Percentiles rank a stretch among this genome's conserved stretches.
Evolutionary conservation across 1,140 invertebrate species (phyloP).

Genomic region (Hydropsyche tenuis): DNA sequence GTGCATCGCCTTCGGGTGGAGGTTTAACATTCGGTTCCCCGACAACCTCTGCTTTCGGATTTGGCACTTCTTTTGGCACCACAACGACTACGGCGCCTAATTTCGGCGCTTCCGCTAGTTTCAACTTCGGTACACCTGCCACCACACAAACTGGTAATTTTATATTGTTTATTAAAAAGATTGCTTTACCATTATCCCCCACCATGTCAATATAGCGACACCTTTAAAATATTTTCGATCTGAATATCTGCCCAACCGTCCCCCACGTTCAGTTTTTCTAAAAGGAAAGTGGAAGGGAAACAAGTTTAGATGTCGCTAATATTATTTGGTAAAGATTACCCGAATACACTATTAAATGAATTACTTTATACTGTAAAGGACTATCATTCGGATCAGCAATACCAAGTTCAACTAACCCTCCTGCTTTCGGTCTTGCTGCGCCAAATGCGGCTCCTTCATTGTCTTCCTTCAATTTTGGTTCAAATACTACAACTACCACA

Average conservation of each 20-base stretch:
- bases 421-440: constrained; percentile 45
- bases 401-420: constrained; percentile 38
- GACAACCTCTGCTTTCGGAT: constrained; percentile 38
- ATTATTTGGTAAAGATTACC: too few relatives aligned
- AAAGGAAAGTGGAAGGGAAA: too few relatives aligned
- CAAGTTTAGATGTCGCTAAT: too few relatives aligned
- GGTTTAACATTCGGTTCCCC: constrained; percentile 49
- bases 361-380: too few relatives aligned
- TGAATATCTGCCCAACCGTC: too few relatives aligned
- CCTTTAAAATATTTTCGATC: too few relatives aligned
- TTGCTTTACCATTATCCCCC: too few relatives aligned
- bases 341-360: too few relatives aligned
- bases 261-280: too few relatives aligned
- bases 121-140: constrained; percentile 49
- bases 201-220: too few relatives aligned
- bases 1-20: constrained; percentile 37
- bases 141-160: neutral
- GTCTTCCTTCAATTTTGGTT: constrained; percentile 46
- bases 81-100: constrained; percentile 35
- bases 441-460: too few relatives aligned
- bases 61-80: constrained; percentile 45
- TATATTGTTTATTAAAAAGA: too few relatives aligned
- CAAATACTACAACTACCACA: constrained; percentile 18
- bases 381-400: constrained; percentile 49
- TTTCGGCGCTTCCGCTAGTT: constrained; percentile 44